Evolutionary conservation across 2,888 invertebrate genomes (phyloP).

Genomic region (Leucania comma): DNA sequence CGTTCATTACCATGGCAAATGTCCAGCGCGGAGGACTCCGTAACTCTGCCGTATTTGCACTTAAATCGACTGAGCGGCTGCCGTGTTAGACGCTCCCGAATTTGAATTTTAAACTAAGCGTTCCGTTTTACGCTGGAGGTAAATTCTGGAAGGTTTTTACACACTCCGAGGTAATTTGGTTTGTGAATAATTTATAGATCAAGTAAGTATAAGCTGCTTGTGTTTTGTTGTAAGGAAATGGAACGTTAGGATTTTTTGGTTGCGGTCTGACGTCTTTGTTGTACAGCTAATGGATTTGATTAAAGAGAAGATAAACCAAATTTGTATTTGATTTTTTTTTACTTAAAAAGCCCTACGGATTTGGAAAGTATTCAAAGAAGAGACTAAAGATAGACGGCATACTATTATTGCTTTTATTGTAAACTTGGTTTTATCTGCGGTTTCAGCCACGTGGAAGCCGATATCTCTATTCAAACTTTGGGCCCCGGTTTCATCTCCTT

Average conservation of each 20-base stretch:
- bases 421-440: too few species aligned
- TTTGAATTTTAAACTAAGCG: constrained; percentile 89
- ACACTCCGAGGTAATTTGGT: constrained; percentile 76
- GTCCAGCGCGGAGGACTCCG: constrained; percentile 73
- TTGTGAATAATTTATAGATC: constrained; percentile 77
- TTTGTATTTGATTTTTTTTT: background rate
- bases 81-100: constrained; percentile 83
- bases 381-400: background rate
- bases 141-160: constrained; percentile 81
- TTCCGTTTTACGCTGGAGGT: constrained; percentile 83
- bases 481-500: too few species aligned
- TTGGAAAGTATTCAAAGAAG: background rate
- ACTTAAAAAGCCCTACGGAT: background rate
- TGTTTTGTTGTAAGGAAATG: constrained; percentile 54
- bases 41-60: constrained; percentile 80
- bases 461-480: too few species aligned
- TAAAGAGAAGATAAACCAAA: background rate
- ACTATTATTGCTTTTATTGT: too few species aligned
- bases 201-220: constrained; percentile 59
- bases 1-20: constrained; percentile 77
- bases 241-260: constrained; percentile 52
- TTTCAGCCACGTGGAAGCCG: too few species aligned
- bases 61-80: constrained; percentile 73
- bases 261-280: constrained; percentile 16
- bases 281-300: background rate